phyloP scores from a whole-genome alignment of 2,888 invertebrate species.

The Colostygia pectinataria region DNA sequence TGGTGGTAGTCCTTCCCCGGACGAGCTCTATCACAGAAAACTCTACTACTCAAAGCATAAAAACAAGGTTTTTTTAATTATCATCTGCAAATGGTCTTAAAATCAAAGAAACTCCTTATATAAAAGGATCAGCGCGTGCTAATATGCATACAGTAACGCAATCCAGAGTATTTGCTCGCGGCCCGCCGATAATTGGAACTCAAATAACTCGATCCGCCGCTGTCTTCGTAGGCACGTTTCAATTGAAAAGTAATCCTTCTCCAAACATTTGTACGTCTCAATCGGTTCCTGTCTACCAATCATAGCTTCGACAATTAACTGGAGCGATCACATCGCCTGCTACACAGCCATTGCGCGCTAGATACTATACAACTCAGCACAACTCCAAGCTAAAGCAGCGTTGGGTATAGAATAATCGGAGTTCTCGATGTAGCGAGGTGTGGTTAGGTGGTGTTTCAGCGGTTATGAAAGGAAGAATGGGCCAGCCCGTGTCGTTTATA shows the following conservation, averaged over 20 bases:
- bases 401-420: slow-evolving; percentile 31
- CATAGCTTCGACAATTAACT: slow-evolving; percentile 27
- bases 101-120: slow-evolving; percentile 33
- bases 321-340: slow-evolving; percentile 7
- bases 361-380: neutral
- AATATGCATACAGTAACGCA: slow-evolving; percentile 72
- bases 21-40: no score
- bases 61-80: neutral
- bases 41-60: no score
- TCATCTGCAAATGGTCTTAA: slow-evolving; percentile 13
- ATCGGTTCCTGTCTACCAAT: slow-evolving; percentile 54
- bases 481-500: slow-evolving; percentile 58
- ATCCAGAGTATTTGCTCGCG: slow-evolving; percentile 68
- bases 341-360: slow-evolving; percentile 6
- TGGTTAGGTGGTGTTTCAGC: slow-evolving; percentile 47
- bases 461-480: slow-evolving; percentile 64
- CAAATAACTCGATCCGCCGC: slow-evolving; percentile 71
- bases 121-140: slow-evolving; percentile 40
- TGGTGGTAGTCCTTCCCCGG: no score
- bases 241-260: slow-evolving; percentile 78
- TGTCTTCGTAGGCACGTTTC: slow-evolving; percentile 79
- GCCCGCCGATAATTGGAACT: slow-evolving; percentile 76
- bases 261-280: slow-evolving; percentile 80
- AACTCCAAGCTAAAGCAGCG: slow-evolving; percentile 12
- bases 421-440: neutral